Percentiles rank a stretch among this genome's conserved stretches.
phyloP scores from a whole-genome alignment of 2,797 vertebrate genomes.

The Erithacus rubecula region DNA sequence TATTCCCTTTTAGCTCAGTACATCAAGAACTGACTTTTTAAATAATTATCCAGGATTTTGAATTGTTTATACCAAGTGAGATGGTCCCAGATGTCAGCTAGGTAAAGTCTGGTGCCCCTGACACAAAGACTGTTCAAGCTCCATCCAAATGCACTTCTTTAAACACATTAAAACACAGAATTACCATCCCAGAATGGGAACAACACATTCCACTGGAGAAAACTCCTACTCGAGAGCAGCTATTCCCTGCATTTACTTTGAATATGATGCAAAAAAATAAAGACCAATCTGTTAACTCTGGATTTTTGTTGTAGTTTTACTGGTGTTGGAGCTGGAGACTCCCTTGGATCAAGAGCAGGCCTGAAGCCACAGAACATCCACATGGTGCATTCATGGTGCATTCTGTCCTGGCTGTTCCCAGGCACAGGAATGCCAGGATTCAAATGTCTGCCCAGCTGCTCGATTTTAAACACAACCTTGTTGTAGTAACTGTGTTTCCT shows the following conservation, averaged over 20 bases:
- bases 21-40: not conserved
- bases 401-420: not conserved
- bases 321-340: not conserved
- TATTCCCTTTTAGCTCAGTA: not conserved
- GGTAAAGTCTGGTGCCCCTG: not conserved
- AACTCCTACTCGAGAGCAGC: not conserved
- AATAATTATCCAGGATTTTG: not conserved
- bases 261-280: not conserved
- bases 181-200: not conserved
- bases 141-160: not conserved
- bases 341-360: not conserved
- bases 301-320: not conserved
- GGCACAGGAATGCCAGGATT: not conserved
- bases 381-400: too few species aligned
- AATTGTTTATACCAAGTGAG: not conserved
- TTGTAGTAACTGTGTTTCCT: not conserved
- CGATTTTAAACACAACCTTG: not conserved
- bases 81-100: not conserved
- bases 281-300: not conserved
- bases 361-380: accelerated
- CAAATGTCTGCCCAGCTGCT: not conserved
- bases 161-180: not conserved
- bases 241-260: not conserved
- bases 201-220: not conserved
- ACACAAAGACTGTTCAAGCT: not conserved